Conservation (phyloP, 2,113 vertebrate species). For the Pitta sordida region DNA sequence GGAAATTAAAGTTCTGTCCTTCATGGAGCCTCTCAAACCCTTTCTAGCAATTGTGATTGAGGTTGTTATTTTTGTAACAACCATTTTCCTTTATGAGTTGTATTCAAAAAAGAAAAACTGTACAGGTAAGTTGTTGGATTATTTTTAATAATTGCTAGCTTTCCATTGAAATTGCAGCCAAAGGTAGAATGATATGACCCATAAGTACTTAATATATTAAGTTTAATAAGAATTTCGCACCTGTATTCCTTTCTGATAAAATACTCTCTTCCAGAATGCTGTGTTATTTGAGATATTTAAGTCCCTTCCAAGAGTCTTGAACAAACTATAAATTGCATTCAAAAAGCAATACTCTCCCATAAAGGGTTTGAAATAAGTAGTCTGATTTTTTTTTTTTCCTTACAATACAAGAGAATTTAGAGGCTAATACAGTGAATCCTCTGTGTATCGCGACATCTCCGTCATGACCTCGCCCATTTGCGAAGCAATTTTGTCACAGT, state of each 20-base stretch:
- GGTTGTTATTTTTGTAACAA: constrained; percentile 75
- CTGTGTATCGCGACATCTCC: no score
- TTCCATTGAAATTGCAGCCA: background rate
- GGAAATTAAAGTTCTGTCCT: constrained; percentile 77
- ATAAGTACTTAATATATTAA: background rate
- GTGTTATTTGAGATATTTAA: background rate
- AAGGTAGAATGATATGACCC: background rate
- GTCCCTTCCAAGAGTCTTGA: background rate
- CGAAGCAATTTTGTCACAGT: no score
- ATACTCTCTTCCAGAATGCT: background rate
- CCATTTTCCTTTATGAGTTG: constrained; percentile 79
- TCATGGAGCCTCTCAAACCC: constrained; percentile 84
- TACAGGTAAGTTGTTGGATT: constrained; percentile 23
- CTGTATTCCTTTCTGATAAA: background rate
- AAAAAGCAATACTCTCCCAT: rapidly evolving
- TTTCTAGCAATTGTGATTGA: constrained; percentile 81
- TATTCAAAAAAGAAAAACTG: constrained; percentile 50
- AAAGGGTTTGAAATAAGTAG: background rate
- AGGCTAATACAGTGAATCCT: no score
- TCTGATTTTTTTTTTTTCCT: background rate
- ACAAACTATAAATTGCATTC: background rate
- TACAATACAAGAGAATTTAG: background rate
- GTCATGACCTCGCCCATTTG: no score
- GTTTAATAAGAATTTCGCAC: background rate
- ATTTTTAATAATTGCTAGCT: background rate